A percentile compares a stretch with the other conserved stretches of the same genome.
These are phyloP conservation scores for Psittacula cyanocephala DNA, from an alignment of 2,113 vertebrate species.

Conservation along the genomic window DNA sequence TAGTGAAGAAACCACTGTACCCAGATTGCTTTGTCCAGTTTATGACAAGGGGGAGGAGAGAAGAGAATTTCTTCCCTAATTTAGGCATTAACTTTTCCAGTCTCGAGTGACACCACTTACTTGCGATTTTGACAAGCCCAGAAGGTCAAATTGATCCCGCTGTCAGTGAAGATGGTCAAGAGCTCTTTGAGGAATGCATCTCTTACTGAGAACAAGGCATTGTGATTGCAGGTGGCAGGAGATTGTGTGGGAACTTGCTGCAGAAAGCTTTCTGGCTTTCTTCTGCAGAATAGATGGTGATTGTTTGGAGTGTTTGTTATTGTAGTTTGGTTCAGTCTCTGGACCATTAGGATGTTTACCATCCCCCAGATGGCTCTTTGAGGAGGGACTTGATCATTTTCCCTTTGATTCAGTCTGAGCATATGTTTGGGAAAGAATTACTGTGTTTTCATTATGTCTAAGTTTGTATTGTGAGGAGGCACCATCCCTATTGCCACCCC, in stretches of 20 bases:
- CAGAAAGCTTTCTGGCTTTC: not conserved
- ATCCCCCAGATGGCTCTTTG: accelerated
- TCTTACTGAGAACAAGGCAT: not conserved
- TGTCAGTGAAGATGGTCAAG: not conserved
- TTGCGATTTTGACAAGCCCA: not conserved
- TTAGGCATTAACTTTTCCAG: conserved; percentile 5
- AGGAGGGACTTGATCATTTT: not conserved
- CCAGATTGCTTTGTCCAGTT: not conserved
- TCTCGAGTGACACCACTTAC: not conserved
- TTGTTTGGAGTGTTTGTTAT: not conserved
- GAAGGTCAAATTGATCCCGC: not conserved
- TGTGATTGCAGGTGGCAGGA: not conserved
- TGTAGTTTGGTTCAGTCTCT: not conserved
- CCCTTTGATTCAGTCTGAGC: not conserved
- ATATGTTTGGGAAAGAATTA: not conserved
- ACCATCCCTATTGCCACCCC: not conserved
- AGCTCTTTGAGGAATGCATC: not conserved
- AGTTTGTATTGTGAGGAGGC: not conserved
- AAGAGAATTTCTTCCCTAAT: conserved; percentile 18
- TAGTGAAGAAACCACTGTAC: not conserved
- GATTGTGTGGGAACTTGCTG: not conserved
- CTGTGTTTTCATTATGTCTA: not conserved
- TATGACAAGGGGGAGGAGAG: not conserved
- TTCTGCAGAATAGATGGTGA: not conserved
- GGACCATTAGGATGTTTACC: not conserved